A percentile compares a stretch with the other conserved stretches of the same genome.
phyloP scores from a whole-genome alignment of 2,797 vertebrate species.

The Buphagus erythrorhynchus region DNA sequence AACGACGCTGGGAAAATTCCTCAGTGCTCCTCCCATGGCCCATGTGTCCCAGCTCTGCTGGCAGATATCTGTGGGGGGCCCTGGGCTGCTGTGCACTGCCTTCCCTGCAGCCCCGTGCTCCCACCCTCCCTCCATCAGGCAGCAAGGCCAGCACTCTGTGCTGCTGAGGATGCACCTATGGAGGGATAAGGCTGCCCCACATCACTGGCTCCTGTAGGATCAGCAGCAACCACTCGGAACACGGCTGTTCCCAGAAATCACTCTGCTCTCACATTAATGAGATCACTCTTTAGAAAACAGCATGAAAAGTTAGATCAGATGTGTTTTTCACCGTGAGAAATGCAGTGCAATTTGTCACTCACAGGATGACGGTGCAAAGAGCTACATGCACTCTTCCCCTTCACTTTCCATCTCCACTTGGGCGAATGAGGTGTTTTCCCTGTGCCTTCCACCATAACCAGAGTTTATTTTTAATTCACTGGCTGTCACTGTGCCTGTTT shows the following conservation, averaged over 20 bases:
- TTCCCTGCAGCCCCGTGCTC: neutral
- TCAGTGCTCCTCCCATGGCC: conserved; percentile 1
- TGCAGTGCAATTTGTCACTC: neutral
- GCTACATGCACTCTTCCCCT: neutral
- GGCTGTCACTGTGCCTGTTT: neutral
- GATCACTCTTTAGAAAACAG: neutral
- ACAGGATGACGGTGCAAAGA: neutral
- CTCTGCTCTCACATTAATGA: neutral
- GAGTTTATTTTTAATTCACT: neutral
- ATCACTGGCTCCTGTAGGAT: neutral
- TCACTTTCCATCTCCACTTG: neutral
- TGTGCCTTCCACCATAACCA: neutral
- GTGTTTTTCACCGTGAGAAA: neutral
- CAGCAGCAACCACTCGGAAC: neutral
- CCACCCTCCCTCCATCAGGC: neutral
- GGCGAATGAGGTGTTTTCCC: neutral
- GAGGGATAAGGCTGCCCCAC: neutral
- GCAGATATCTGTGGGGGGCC: neutral
- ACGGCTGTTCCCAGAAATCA: neutral
- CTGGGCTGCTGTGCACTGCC: neutral
- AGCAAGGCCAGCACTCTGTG: accelerated
- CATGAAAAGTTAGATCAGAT: conserved; percentile 14
- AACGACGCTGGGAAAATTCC: conserved; percentile 33
- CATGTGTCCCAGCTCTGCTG: neutral
- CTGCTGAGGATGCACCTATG: neutral